Base-by-base conservation (phyloP, 1,140 invertebrate genomes). In the Drosophila willistoni region DNA sequence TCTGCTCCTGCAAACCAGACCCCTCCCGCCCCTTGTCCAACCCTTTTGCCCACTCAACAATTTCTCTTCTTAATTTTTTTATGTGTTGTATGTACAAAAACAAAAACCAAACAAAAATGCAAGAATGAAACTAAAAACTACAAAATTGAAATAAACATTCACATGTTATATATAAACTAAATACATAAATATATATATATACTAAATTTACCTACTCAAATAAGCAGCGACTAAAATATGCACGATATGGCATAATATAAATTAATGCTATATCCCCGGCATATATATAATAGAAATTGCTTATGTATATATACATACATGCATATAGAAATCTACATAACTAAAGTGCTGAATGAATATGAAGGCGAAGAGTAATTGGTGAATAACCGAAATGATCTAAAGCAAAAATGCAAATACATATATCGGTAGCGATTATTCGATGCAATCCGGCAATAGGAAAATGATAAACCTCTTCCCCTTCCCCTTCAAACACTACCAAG, bases 141-240 rank as follows among this genome's bases (percentile, higher is more conserved):
- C 10, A 42, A 42, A 54, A 17, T 42, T 54, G 25, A 68, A 19
- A 63, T 56, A 59, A 44, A 59, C 60, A 72, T 79, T 81, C 77
- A 85, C 82, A 81, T 86, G 82, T 85, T 86, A 86, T 81, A 85
- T 81, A 74, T 60, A 66, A 72, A 68, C 39, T 14, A 56, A 17
- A 17, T 22, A 41, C 29, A 25, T 29, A 29, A 29, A 29, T 29
- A 29, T 29, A 29, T 29, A 25, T 39, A 36, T 44, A 42, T 44
- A 42, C 61, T 19, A 25, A 33, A 29, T 33, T n/a, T 63, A 47
- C 25, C 14, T 33, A 33, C n/a, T 29, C 22, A 51, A 42, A 25
- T 25, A 59, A 59, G 56, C 56, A 59, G 14, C 33, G 13, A 62
- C 36, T 42, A 25, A 25, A 62, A 39, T 62, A 62, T 44, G 36